Evolutionary conservation across 2,888 invertebrate species (phyloP), one percentile per base, ranked within the genome.

Genomic region (Sinotaia quadrata): DNA sequence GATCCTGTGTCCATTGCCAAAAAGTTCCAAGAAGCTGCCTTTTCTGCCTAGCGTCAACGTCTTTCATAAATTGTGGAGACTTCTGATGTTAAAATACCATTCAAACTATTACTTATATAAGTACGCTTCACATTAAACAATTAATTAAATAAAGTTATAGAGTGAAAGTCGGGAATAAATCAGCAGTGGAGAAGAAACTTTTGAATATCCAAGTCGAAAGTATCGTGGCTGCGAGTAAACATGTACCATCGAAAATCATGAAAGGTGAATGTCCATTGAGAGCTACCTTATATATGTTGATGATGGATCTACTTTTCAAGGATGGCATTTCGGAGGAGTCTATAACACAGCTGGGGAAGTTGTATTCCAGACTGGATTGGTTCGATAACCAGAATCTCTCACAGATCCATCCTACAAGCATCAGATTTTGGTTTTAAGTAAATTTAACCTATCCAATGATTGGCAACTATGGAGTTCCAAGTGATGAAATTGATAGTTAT

Each of bases 361-460:
- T 95, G 96, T 96, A 34, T 97, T 98, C 87, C 97, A 97, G 91
- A 98, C 97, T 77, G 99, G 99, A 65, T 98, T 99, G 98, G 98
- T 99, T n/a, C 99, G 99, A 8, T 99, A 99, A 89, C 94, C 96
- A 0, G 99, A 99, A 90, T 97, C 99, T 0, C 90, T 99, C 85
- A 98, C 98, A 4, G 99, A 99, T 89, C 99, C 99, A 4, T 98
- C 98, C 0, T 99, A 99, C 88, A 94, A 94, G 78, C 92, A 93
- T 0, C 99, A 99, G 90, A 92, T 99, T 77, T 90, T 99, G 71
- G 94, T 98, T 0, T 91, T n/a, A n/a, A n/a, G n/a, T n/a, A n/a
- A n/a, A n/a, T n/a, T n/a, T 99, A 27, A 99, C 99, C 0, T 99
- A 98, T 89, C 99, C 99, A 0, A 89, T 99, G 33, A 92, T 99